Conservation (phyloP, 1,140 invertebrate genomes). For the Lordiphosa collinella region DNA sequence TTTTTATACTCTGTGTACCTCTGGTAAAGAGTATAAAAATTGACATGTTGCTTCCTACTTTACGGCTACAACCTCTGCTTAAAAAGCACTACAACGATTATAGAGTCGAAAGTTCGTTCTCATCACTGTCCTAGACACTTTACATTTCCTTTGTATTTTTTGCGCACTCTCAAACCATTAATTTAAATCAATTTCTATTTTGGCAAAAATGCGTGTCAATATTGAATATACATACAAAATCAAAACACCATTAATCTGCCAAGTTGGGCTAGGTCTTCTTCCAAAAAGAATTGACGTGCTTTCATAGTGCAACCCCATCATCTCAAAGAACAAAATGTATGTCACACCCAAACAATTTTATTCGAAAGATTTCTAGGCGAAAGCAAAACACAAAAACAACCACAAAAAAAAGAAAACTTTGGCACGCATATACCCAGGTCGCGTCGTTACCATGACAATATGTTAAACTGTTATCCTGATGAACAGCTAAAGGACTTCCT, state of each 20-base stretch:
- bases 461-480: conserved; percentile 60
- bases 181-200: conserved; percentile 12
- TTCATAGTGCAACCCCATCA: conserved; percentile 28
- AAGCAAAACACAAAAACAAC: conserved; percentile 11
- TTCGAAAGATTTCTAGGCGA: no score
- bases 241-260: conserved; percentile 37
- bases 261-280: conserved; percentile 50
- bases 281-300: conserved; percentile 1
- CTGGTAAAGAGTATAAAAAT: no score
- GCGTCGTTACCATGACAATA: conserved; percentile 55
- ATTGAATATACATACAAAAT: conserved; percentile 33
- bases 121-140: no score
- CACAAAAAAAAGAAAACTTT: conserved; percentile 15
- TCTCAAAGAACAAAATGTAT: conserved; percentile 47
- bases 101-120: no score
- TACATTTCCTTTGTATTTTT: conserved; percentile 3
- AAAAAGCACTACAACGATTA: no score
- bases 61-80: no score
- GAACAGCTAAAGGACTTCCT: conserved; percentile 15
- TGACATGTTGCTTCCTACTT: no score
- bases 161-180: conserved; percentile 14
- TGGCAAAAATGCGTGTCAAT: conserved; percentile 41
- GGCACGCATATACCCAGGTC: conserved; percentile 15
- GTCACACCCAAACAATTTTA: conserved; percentile 47
- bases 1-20: no score